Evolutionary conservation across 2,888 invertebrate genomes (phyloP), one percentile per base, ranked within the genome.

Genomic region (Folsomia candida): DNA sequence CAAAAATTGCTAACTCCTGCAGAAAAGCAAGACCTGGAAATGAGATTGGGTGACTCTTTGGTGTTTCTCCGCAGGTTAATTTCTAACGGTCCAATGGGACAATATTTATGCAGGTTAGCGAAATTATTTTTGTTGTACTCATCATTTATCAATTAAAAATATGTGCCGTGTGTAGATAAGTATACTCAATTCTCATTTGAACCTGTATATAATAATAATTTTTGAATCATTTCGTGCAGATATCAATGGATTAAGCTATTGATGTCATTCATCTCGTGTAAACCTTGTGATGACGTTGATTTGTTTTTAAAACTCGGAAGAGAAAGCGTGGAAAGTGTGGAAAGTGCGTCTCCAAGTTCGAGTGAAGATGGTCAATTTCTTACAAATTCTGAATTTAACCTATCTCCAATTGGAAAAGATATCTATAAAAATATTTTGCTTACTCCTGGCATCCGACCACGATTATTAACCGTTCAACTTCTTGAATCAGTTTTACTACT

Each of bases 11-110:
- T 79, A 14, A 74, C 76, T 51, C 79, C 80, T 2, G 64, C 69
- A 2, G 78, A 78, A 62, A 79, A 76, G 51, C 77, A 76, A 70
- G 80, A 80, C 59, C 71, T 78, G 51, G 84, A 85, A 75, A 81
- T 83, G 57, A 81, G 83, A 25, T 82, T 88, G 18, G 87, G 87
- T 3, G 86, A 87, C 81, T 86, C 86, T 77, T 81, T 88, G 62
- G 84, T 87, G 37, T 87, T 87, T 80, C 81, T 87, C 26, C 81
- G 87, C 27, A 84, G 86, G n/a, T 82, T 87, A 28, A 85, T 86
- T 9, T 84, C 85, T 1, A 84, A 84, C 68, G 80, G 76, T 4
- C 81, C 82, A 6, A 83, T 87, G 51, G 85, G 86, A 77, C 82
- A 83, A 59, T 81, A 85, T 27, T 80, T 87, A 29, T 84, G 85